Conservation (phyloP, 2,797 vertebrate species). For the Cryptoblepharus egeriae region DNA sequence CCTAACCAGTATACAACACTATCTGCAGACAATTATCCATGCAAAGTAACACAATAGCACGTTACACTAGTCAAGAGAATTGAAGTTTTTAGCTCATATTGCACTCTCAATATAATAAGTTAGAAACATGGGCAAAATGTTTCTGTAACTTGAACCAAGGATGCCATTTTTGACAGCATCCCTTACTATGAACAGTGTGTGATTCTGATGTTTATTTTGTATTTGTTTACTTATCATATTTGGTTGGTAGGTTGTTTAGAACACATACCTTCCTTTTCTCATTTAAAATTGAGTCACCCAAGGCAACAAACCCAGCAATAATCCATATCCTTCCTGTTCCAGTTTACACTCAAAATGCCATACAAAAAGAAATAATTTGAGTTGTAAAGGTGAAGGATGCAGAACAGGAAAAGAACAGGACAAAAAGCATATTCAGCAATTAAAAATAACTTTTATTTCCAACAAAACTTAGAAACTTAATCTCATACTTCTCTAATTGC, state of each 20-base stretch:
- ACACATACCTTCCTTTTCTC: too few relatives aligned
- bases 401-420: background rate
- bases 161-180: background rate
- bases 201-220: background rate
- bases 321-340: background rate
- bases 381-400: background rate
- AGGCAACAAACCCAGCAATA: too few relatives aligned
- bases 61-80: background rate
- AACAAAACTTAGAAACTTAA: background rate
- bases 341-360: background rate
- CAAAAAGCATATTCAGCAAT: background rate
- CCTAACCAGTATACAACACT: too few relatives aligned
- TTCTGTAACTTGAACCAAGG: background rate
- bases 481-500: slow-evolving; percentile 4
- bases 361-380: background rate
- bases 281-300: too few relatives aligned
- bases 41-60: background rate
- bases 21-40: background rate
- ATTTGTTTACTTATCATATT: too few relatives aligned
- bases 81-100: background rate
- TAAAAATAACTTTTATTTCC: background rate
- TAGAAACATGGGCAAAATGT: too few relatives aligned
- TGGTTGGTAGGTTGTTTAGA: too few relatives aligned
- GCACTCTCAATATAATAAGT: too few relatives aligned
- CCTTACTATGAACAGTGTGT: background rate